Conservation (phyloP, 2,797 vertebrate species). For the Malacoctenus gilli region DNA sequence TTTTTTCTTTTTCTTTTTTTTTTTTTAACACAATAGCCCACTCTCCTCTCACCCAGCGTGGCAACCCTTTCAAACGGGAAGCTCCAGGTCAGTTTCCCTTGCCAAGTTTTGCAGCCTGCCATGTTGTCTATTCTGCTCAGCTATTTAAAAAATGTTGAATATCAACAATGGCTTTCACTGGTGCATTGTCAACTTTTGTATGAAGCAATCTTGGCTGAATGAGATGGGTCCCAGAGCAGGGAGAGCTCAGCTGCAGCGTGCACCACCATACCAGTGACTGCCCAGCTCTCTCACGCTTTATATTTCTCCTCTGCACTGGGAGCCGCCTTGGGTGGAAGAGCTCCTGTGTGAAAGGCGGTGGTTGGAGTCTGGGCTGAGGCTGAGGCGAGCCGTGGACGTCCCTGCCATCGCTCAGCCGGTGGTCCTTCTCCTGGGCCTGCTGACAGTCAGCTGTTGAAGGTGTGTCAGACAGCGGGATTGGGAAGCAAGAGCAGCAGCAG, state of each 20-base stretch:
- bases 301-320: slow-evolving; percentile 56
- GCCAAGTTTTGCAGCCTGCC: slow-evolving; percentile 95
- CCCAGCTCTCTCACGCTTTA: slow-evolving; percentile 64
- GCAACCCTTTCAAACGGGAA: slow-evolving; percentile 81
- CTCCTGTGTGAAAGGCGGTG: slow-evolving; percentile 36
- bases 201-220: slow-evolving; percentile 99
- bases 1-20: slow-evolving; percentile 26
- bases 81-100: slow-evolving; percentile 93
- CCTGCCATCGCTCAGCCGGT: slow-evolving; percentile 37
- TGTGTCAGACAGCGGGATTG: slow-evolving; percentile 63
- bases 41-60: slow-evolving; percentile 63
- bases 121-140: slow-evolving; percentile 98
- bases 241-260: slow-evolving; percentile 86
- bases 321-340: slow-evolving; percentile 32
- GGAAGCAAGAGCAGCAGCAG: slow-evolving; percentile 39
- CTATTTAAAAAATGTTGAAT: slow-evolving; percentile 99
- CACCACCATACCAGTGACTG: slow-evolving; percentile 75
- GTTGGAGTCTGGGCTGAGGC: slow-evolving; percentile 36
- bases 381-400: slow-evolving; percentile 43
- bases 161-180: slow-evolving; percentile 99
- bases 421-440: slow-evolving; percentile 53
- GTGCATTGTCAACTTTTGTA: slow-evolving; percentile 99
- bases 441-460: slow-evolving; percentile 68
- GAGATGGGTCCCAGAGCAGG: slow-evolving; percentile 94
- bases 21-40: slow-evolving; percentile 63